Conservation (phyloP, 2,888 invertebrate species). For the Rhagonycha fulva region DNA sequence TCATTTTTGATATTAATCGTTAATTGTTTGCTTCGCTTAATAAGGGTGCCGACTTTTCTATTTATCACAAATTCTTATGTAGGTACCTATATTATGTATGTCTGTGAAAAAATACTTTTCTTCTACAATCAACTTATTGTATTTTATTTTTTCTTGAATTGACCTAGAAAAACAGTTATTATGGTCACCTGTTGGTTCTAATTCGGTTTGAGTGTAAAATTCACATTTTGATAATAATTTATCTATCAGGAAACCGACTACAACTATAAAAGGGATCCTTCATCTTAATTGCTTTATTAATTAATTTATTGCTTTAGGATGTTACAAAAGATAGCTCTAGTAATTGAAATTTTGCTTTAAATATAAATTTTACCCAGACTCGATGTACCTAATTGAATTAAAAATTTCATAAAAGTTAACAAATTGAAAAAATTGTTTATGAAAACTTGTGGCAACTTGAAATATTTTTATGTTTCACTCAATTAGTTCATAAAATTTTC, state of each 20-base stretch:
- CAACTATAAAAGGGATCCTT: neutral
- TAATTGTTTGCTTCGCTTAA: neutral
- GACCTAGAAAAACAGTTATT: neutral
- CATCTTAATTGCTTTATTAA: neutral
- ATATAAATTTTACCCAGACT: neutral
- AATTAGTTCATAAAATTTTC: neutral
- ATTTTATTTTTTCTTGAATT: neutral
- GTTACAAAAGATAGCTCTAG: neutral
- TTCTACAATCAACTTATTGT: neutral
- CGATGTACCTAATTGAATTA: neutral
- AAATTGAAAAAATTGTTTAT: neutral
- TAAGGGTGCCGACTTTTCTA: neutral
- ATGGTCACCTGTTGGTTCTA: slow-evolving; percentile 1
- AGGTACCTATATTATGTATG: neutral
- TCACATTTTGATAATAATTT: neutral
- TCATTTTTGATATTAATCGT: neutral
- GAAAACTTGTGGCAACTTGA: neutral
- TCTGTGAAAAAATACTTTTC: neutral
- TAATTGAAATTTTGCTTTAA: neutral
- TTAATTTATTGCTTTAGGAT: neutral
- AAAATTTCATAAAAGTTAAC: neutral
- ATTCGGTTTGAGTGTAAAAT: neutral
- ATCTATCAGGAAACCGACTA: neutral
- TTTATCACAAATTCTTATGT: neutral
- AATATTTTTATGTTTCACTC: neutral